Conservation (phyloP, 2,797 vertebrate species). For the Propithecus perrieri region DNA sequence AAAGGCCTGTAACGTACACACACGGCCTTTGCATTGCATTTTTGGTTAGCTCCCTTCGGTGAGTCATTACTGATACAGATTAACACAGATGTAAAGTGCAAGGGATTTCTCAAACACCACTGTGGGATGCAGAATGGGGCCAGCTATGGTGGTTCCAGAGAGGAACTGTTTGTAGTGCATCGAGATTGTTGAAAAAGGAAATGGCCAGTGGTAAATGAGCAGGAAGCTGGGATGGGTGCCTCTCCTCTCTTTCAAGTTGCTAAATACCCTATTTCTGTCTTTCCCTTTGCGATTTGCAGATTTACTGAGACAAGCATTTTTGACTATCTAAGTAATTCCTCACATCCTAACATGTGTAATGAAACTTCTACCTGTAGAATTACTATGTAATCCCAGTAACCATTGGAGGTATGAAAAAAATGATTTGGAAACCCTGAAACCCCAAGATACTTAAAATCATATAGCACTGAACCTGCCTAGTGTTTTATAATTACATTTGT, state of each 20-base stretch:
- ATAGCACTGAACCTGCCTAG: background rate
- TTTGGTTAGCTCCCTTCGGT: background rate
- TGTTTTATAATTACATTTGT: background rate
- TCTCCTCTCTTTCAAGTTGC: background rate
- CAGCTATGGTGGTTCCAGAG: background rate
- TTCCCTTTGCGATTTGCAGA: background rate
- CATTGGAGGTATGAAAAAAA: background rate
- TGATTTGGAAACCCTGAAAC: background rate
- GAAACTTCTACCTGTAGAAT: background rate
- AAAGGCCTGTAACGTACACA: background rate
- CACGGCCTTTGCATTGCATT: background rate
- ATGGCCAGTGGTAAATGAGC: background rate
- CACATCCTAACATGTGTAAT: background rate
- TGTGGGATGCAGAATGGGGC: background rate
- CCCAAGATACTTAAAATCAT: background rate
- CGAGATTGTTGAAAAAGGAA: background rate
- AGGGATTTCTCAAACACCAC: conserved; percentile 16
- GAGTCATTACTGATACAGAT: conserved; percentile 76
- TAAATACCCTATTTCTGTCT: background rate
- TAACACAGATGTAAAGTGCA: conserved; percentile 56
- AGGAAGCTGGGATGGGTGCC: background rate
- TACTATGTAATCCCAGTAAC: background rate
- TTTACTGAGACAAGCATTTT: background rate
- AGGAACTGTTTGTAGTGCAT: background rate
- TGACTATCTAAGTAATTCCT: background rate